Base-by-base conservation (phyloP, 2,113 vertebrate genomes). In the Girardinichthys multiradiatus region DNA sequence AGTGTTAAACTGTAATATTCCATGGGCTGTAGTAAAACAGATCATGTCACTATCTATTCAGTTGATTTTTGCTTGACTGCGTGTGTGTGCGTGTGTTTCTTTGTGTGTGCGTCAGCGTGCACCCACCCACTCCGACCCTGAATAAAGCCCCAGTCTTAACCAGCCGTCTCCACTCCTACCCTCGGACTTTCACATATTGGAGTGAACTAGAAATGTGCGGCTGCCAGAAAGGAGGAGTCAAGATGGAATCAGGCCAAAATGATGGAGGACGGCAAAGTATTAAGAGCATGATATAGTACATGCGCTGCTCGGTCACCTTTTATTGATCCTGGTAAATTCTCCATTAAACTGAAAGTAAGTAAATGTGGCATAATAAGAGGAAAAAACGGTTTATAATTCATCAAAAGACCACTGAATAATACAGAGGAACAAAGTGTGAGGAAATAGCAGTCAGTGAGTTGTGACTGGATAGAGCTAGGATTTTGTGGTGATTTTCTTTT, bases 121-220 rank as follows among this genome's bases (percentile, higher is more conserved):
- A 64, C 45, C 88, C 90, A 90, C 84, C 85, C 81, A 87, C 82
- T 87, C 78, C 72, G 85, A 88, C 86, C 88, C 83, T 76, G 85
- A 87, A 90, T 80, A 91, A 86, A 74, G 85, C 82, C 89, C 77
- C 74, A 79, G 86, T 89, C 86, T 80, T 83, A 90, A 90, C 81
- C 80, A 88, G 80, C 85, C 83, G 37, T 76, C 78, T 88, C 86
- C 85, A 82, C 79, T 86, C 86, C 85, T 80, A 83, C 82, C 82
- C 85, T 89, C 87, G 81, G 84, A 92, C 90, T 90, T 89, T 90
- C 88, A 86, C 86, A 92, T 91, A 92, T 89, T 86, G 89, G 88
- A 90, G 90, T 81, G 72, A 88, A 90, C 86, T 86, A 74, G 86
- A 89, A 89, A 87, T 87, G 86, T 70, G 63, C 67, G 82, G 83